Percentiles rank a stretch among this genome's conserved stretches.
Evolutionary conservation across 2,113 vertebrate species (phyloP).

Genomic region (Laticauda colubrina): DNA sequence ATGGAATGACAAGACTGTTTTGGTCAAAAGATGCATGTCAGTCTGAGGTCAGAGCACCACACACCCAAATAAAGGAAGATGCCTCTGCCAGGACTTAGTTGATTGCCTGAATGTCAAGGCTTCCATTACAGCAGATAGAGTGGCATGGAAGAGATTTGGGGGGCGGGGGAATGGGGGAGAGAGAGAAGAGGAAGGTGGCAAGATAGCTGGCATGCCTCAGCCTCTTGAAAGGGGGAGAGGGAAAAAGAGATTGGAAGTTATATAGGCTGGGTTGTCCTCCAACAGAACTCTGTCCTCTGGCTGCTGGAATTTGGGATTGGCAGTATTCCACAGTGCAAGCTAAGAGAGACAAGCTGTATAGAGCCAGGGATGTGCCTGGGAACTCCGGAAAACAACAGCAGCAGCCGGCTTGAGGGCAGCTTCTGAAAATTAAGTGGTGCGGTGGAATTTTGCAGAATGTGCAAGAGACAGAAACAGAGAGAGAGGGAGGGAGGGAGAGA

Average conservation of each 20-base stretch:
- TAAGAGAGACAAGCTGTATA: neutral
- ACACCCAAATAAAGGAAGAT: neutral
- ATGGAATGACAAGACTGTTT: neutral
- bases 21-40: neutral
- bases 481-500: neutral
- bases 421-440: neutral
- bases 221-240: neutral
- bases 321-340: neutral
- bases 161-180: neutral
- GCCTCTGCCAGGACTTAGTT: neutral
- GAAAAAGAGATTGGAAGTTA: neutral
- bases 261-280: conserved; percentile 6
- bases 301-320: conserved; percentile 16
- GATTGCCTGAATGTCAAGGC: conserved; percentile 8
- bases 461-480: neutral
- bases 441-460: neutral
- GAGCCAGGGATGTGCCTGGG: neutral
- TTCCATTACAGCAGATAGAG: neutral
- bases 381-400: neutral
- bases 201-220: neutral
- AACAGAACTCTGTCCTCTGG: conserved; percentile 12
- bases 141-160: neutral
- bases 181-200: neutral
- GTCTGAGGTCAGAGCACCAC: conserved; percentile 2
- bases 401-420: neutral